phyloP scores from a whole-genome alignment of 2,113 vertebrate genomes.

The Calyptommatus sinebrachiatus region DNA sequence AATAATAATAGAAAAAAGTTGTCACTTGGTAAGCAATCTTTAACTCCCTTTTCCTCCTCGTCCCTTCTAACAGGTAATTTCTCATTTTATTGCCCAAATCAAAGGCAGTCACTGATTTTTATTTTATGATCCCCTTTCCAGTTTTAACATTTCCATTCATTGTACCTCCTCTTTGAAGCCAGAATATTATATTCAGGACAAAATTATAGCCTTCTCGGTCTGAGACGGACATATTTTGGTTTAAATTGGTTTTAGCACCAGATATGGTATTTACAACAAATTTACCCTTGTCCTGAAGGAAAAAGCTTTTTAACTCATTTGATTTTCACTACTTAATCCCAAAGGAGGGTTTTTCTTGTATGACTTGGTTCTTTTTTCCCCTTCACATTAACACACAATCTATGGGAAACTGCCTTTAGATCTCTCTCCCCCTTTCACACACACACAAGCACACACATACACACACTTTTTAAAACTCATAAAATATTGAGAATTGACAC shows the following conservation, averaged over 20 bases:
- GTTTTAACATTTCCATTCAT: constrained; percentile 33
- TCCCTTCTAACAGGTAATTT: background rate
- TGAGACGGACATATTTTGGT: constrained; percentile 35
- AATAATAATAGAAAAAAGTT: background rate
- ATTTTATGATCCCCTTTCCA: background rate
- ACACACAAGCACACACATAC: too few species aligned
- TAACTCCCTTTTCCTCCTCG: background rate
- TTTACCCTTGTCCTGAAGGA: constrained; percentile 45
- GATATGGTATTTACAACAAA: constrained; percentile 41
- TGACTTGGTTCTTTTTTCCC: constrained; percentile 21
- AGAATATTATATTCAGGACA: constrained; percentile 30
- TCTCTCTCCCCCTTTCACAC: too few species aligned
- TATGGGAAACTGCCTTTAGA: constrained; percentile 1
- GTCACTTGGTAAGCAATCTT: background rate
- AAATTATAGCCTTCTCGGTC: constrained; percentile 42
- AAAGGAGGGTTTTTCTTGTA: constrained; percentile 6
- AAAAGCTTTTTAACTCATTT: constrained; percentile 48
- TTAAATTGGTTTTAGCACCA: constrained; percentile 48
- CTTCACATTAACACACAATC: constrained; percentile 1
- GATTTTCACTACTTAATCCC: constrained; percentile 33
- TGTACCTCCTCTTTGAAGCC: constrained; percentile 31
- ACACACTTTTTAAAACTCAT: too few species aligned
- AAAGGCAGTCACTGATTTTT: constrained; percentile 30
- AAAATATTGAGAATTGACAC: background rate
- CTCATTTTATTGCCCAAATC: constrained; percentile 20